These are phyloP conservation scores for Piscicola geometra DNA, from an alignment of 2,888 invertebrate genomes.

Conservation along the genomic window DNA sequence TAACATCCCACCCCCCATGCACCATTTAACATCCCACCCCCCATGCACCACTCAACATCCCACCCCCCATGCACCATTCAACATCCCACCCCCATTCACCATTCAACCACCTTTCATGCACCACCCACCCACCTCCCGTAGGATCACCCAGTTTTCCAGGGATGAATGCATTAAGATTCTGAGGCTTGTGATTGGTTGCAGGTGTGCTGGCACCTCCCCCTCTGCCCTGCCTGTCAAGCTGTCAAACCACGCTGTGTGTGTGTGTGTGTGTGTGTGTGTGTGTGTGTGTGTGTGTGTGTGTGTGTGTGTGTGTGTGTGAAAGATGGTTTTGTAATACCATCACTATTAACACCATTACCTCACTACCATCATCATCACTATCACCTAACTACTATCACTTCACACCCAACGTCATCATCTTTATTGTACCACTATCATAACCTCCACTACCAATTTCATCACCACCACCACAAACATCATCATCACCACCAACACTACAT, in stretches of 20 bases:
- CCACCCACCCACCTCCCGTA: constrained; percentile 72
- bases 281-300: too few relatives aligned
- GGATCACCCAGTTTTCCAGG: constrained; percentile 81
- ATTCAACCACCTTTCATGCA: background rate
- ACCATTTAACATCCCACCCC: background rate
- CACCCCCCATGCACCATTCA: background rate
- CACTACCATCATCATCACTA: too few relatives aligned
- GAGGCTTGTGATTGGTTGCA: constrained; percentile 68
- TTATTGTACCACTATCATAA: too few relatives aligned
- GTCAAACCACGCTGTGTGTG: constrained; percentile 65
- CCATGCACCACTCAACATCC: too few relatives aligned
- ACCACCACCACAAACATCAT: too few relatives aligned
- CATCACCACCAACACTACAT: too few relatives aligned
- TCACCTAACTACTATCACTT: too few relatives aligned
- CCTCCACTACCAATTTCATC: too few relatives aligned
- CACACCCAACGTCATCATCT: too few relatives aligned
- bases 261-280: background rate
- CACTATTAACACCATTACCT: too few relatives aligned
- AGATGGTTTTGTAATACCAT: background rate
- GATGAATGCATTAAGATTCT: constrained; percentile 74
- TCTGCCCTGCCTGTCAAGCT: constrained; percentile 71
- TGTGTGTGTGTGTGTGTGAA: too few relatives aligned
- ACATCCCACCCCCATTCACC: background rate
- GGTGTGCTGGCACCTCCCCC: constrained; percentile 64
- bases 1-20: background rate